Evolutionary conservation across 2,888 invertebrate species (phyloP).

Genomic region (Leptura quadrifasciata): DNA sequence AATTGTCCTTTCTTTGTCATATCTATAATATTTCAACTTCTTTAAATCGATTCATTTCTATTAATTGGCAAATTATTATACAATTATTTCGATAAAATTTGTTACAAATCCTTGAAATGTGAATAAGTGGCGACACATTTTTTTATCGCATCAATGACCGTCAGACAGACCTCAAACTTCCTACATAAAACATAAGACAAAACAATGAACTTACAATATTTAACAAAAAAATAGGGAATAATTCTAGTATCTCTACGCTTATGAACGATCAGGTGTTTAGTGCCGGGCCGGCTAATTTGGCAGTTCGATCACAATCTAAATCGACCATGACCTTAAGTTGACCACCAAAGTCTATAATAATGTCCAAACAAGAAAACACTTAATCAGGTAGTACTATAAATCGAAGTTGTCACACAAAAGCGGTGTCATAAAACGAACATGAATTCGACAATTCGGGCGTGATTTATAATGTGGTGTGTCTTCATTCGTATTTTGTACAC

Average conservation of each 20-base stretch:
- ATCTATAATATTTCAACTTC: neutral
- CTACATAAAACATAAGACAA: neutral
- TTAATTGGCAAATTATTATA: neutral
- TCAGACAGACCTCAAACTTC: neutral
- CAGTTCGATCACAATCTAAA: constrained; percentile 23
- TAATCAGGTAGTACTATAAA: constrained; percentile 10
- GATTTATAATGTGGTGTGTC: constrained; percentile 25
- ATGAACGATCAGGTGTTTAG: neutral
- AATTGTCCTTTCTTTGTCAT: too few relatives aligned
- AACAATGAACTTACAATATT: neutral
- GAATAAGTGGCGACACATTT: neutral
- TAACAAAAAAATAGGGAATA: neutral
- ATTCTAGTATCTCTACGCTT: neutral
- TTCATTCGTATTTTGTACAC: constrained; percentile 18
- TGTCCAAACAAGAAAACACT: constrained; percentile 1
- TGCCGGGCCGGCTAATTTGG: constrained; percentile 16
- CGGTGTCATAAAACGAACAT: constrained; percentile 17
- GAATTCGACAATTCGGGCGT: constrained; percentile 4
- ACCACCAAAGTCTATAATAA: constrained; percentile 9
- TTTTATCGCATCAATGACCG: neutral
- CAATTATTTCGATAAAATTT: neutral
- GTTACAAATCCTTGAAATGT: constrained; percentile 3
- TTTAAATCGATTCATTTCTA: neutral
- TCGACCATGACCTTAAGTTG: constrained; percentile 33
- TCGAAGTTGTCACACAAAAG: constrained; percentile 16